A percentile compares a stretch with the other conserved stretches of the same genome.
Conservation (phyloP, 2,113 vertebrate species). For the Pelvicachromis taeniatus region DNA sequence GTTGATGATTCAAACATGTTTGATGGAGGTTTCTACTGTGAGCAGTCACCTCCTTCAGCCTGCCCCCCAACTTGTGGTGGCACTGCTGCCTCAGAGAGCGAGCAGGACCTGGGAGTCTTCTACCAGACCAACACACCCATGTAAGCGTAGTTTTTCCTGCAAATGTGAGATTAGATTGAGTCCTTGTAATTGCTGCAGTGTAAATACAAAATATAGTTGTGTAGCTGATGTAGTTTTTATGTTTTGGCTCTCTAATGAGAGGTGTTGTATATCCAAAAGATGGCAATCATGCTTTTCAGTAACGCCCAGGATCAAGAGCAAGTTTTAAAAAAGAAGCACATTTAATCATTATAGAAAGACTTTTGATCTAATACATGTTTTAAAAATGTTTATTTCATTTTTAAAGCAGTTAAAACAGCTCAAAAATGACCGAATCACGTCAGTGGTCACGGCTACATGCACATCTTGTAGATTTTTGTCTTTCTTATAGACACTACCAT, state of each 20-base stretch:
- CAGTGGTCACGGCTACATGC: too few relatives aligned
- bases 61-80: slow-evolving; percentile 6
- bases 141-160: slow-evolving; percentile 39
- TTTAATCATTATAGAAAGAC: background rate
- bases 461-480: too few relatives aligned
- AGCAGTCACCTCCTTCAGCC: background rate
- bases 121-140: slow-evolving; percentile 71
- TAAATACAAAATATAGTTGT: background rate
- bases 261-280: background rate
- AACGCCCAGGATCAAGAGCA: background rate
- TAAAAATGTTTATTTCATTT: background rate
- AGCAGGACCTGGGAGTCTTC: slow-evolving; percentile 67
- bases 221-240: background rate
- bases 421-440: too few relatives aligned
- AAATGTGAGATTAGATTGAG: background rate
- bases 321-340: background rate
- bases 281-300: background rate
- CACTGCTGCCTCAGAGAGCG: slow-evolving; percentile 11
- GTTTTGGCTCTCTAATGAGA: background rate
- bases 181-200: background rate
- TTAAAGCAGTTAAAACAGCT: background rate
- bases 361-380: background rate
- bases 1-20: slow-evolving; percentile 15
- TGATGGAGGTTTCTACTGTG: slow-evolving; percentile 10
- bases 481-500: too few relatives aligned